Evolutionary conservation across 2,113 vertebrate genomes (phyloP), one percentile per base, ranked within the genome.

Genomic region (Percopsis transmontana): DNA sequence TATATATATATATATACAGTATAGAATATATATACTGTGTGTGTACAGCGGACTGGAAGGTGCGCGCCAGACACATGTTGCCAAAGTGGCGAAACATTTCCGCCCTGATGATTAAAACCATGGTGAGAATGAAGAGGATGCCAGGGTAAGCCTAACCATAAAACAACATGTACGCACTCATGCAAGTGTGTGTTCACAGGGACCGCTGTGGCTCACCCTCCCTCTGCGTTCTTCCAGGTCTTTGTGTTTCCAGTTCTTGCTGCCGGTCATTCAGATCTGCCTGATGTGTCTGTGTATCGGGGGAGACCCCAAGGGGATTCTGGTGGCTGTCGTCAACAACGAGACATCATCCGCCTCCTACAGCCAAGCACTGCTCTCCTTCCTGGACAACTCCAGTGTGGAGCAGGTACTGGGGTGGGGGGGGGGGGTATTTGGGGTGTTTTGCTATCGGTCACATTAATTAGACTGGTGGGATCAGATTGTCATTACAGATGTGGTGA

Each of bases 201-300:
- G n/a, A n/a, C n/a, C n/a, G n/a, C n/a, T n/a, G n/a, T n/a, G n/a
- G n/a, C n/a, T n/a, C n/a, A 12, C 11, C 44, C 10, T 40, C 61
- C 59, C 21, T 51, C n/a, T 60, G 44, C 21, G 13, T 21, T 51
- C 23, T 1, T 5, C 10, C 80, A 94, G 93, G 55, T 92, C 91
- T 1, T 38, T 94, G 74, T 92, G 90, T 78, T 94, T 93, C 84
- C 92, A 94, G 90, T 94, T 94, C 86, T 23, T 94, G 51, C 82
- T 93, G 77, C 92, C 93, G 0, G 91, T 92, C 64, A 92, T 94
- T 87, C 92, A 93, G 87, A 85, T 93, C 78, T 90, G 89, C 21
- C 90, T 93, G 50, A 92, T 93, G 86, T 92, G 91, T 58, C 54
- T 93, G 63, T 94, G 93, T 47, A 77, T 94, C 1, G 93, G 93